Percentiles rank a stretch among this genome's conserved stretches.
phyloP scores from a whole-genome alignment of 2,113 vertebrate genomes.

The Chionomys nivalis region DNA sequence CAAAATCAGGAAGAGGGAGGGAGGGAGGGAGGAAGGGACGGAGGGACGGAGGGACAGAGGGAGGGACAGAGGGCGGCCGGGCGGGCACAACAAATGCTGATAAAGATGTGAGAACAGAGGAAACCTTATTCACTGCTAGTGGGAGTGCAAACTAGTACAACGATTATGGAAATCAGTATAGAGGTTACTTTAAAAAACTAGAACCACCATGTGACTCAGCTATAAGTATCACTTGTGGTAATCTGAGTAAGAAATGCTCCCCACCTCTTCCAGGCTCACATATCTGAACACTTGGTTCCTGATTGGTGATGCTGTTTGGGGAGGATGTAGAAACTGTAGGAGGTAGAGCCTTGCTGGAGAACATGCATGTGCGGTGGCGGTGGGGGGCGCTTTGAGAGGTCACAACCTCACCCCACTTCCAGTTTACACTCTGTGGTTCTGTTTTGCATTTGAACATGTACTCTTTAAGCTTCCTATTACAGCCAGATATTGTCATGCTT shows the following conservation, averaged over 20 bases:
- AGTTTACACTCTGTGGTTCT: not conserved
- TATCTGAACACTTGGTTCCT: not conserved
- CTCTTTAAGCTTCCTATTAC: not conserved
- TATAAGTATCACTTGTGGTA: not conserved
- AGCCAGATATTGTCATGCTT: not conserved
- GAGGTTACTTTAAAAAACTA: not conserved
- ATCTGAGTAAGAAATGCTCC: not conserved
- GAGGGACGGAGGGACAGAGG: not conserved
- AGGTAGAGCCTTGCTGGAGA: not conserved
- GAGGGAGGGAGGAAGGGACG: not conserved
- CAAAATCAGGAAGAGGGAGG: not conserved
- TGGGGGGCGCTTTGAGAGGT: not conserved
- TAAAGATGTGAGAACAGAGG: not conserved
- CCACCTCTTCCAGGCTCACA: not conserved
- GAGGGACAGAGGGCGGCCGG: accelerated
- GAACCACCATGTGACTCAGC: not conserved
- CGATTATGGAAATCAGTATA: not conserved
- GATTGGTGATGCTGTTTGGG: not conserved
- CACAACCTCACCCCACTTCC: not conserved
- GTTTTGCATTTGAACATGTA: not conserved
- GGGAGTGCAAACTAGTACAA: not conserved
- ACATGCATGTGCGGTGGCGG: not conserved
- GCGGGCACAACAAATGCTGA: not conserved
- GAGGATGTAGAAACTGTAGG: not conserved
- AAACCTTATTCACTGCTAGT: not conserved